Base-by-base conservation (phyloP, 2,113 vertebrate species). In the Cyrtonyx montezumae region DNA sequence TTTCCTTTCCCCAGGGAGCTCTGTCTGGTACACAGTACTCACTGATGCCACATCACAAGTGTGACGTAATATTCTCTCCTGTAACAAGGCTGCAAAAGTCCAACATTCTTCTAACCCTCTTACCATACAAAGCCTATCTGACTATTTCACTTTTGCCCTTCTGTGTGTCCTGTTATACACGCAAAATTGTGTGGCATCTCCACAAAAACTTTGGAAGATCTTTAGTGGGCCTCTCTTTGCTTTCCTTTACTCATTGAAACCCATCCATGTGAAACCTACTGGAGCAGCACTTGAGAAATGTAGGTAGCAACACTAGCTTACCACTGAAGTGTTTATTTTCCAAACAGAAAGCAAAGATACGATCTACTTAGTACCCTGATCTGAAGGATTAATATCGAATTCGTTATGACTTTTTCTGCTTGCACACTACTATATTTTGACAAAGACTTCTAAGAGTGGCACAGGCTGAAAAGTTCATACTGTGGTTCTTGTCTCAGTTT, bases 101-200 rank as follows among this genome's bases (percentile, higher is more conserved):
- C 0, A 0, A 49, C 0, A 0, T 23, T 43, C 69, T 56, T 80
- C 70, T 74, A 67, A 40, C 2, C 23, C 3, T 59, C 22, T 90
- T 70, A 42, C 23, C 49, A 28, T 43, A 86, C 7, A 83, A 75
- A 15, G 13, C 49, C 30, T 90, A 42, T 16, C 32, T 88, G 51
- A 43, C 28, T 74, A 30, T 36, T 36, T 55, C 19, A 13, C 32
- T 81, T 86, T 75, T 30, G 36, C 40, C 21, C 65, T 88, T 79
- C 25, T 77, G 13, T 30, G 45, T 37, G 16, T 5, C 45, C 17
- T n/a, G 4, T n/a, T 66, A 66, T 36, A 62, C 3, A 22, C 10
- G 12, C 11, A 55, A 82, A 91, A 77, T 22, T 42, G 26, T 48
- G 36, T 25, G 45, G 3, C 5, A 66, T 32, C 9, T 56, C 66